Evolutionary conservation across 2,113 vertebrate genomes (phyloP).

Genomic region (Dolichallabes microphthalmus): DNA sequence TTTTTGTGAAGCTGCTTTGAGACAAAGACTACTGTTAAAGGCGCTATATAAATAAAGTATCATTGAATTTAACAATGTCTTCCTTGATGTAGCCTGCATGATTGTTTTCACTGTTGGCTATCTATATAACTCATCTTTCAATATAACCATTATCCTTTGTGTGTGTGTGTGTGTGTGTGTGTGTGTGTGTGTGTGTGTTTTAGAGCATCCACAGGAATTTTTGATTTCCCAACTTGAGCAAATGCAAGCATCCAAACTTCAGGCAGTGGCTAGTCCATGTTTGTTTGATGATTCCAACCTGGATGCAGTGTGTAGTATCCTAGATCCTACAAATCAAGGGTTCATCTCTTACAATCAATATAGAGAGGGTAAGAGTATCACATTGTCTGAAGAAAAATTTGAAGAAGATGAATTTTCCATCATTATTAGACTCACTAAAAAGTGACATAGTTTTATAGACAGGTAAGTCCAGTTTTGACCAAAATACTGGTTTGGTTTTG

Average conservation of each 20-base stretch:
- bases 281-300: conserved; percentile 67
- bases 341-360: conserved; percentile 67
- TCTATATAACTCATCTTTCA: neutral
- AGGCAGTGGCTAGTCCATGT: conserved; percentile 45
- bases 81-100: too few species aligned
- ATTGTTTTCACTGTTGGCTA: neutral
- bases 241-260: conserved; percentile 55
- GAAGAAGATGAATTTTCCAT: neutral
- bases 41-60: too few species aligned
- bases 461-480: neutral
- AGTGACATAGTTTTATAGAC: neutral
- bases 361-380: conserved; percentile 65
- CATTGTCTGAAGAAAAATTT: too few species aligned
- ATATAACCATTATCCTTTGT: neutral
- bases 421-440: neutral
- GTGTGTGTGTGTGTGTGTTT: neutral
- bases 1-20: too few species aligned
- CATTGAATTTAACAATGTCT: neutral
- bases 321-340: conserved; percentile 66
- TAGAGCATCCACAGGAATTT: conserved; percentile 70
- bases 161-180: neutral
- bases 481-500: neutral
- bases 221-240: conserved; percentile 67
- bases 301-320: conserved; percentile 65
- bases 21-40: too few species aligned